These are phyloP conservation scores for Sphyrna mokarran DNA, from an alignment of 2,113 vertebrate genomes.

Conservation along the genomic window DNA sequence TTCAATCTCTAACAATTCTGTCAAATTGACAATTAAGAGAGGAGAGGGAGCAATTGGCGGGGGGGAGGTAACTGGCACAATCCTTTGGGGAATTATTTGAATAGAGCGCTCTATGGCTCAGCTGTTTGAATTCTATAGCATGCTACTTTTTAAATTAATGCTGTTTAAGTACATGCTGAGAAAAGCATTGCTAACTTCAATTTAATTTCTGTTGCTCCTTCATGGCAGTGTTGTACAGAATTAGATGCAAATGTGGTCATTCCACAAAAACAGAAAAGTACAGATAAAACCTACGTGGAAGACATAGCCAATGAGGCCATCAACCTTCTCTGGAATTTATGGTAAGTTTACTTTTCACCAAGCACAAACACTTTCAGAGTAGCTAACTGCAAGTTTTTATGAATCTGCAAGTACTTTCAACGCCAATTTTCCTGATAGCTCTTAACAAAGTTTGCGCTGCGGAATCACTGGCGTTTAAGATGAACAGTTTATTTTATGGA, in stretches of 20 bases:
- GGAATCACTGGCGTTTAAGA: not conserved
- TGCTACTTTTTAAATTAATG: not conserved
- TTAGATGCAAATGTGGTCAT: conserved; percentile 58
- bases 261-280: conserved; percentile 51
- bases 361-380: not conserved
- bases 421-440: conserved; percentile 38
- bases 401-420: conserved; percentile 45
- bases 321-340: conserved; percentile 91
- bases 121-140: not conserved
- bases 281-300: conserved; percentile 64
- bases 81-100: not conserved
- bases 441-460: conserved; percentile 32
- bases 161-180: not conserved
- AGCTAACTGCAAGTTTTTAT: conserved; percentile 39
- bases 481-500: not conserved
- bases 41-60: not conserved
- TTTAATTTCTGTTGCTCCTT: conserved; percentile 42
- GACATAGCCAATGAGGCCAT: conserved; percentile 82
- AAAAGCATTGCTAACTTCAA: not conserved
- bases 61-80: not conserved
- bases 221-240: conserved; percentile 61
- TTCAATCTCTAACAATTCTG: not conserved
- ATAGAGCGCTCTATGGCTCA: not conserved
- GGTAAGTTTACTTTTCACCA: conserved; percentile 58
- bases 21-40: too few relatives aligned